Percentiles rank a stretch among this genome's conserved stretches.
These are phyloP conservation scores for Bruchidius siliquastri DNA, from an alignment of 2,888 invertebrate species.

Conservation along the genomic window DNA sequence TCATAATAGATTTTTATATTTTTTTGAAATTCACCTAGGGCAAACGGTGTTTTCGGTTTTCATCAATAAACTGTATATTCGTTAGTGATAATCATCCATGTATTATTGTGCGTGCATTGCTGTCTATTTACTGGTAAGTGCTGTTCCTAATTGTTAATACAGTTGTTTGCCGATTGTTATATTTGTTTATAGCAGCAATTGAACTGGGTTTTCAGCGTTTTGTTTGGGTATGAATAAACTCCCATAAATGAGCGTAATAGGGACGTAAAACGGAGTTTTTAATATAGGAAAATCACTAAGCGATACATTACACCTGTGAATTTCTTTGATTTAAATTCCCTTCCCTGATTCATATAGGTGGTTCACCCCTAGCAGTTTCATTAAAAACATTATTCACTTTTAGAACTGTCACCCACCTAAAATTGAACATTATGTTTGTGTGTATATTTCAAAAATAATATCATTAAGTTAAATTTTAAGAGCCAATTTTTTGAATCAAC, in stretches of 20 bases:
- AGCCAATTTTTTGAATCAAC: neutral
- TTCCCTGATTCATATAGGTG: neutral
- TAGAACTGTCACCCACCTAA: neutral
- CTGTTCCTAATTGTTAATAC: conserved; percentile 6
- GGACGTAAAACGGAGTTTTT: neutral
- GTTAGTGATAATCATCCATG: conserved; percentile 5
- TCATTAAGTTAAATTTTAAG: too few relatives aligned
- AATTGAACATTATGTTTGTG: neutral
- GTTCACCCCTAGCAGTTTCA: neutral
- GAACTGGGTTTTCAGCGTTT: conserved; percentile 7
- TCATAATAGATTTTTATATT: conserved; percentile 23
- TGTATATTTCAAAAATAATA: too few relatives aligned
- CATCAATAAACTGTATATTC: conserved; percentile 4
- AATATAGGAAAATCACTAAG: neutral
- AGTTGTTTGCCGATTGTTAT: conserved; percentile 21
- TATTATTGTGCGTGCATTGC: conserved; percentile 10
- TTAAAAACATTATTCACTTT: neutral
- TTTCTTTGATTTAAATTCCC: neutral
- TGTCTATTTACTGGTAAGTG: conserved; percentile 21
- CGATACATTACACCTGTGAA: neutral
- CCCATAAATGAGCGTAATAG: neutral
- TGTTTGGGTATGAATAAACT: neutral
- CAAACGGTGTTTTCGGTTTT: conserved; percentile 14
- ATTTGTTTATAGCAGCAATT: conserved; percentile 13
- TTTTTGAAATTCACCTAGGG: conserved; percentile 19